phyloP scores from a whole-genome alignment of 2,888 invertebrate genomes.

The Aplocera efformata region DNA sequence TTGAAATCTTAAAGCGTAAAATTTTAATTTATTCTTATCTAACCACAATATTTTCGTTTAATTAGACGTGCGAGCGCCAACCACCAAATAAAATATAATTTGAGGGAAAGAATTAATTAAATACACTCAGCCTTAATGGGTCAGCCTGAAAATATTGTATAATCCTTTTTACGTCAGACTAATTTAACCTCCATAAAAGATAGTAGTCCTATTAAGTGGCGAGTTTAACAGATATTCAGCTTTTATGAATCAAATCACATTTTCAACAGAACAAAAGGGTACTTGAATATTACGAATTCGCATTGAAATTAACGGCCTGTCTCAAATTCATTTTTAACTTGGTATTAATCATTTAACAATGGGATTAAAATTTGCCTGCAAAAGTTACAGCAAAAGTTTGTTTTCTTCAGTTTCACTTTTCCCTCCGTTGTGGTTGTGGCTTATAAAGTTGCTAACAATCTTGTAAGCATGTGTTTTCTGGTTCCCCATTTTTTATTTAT shows the following conservation, averaged over 20 bases:
- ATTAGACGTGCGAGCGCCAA: slow-evolving; percentile 19
- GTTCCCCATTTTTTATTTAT: slow-evolving; percentile 2
- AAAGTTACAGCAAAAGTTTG: slow-evolving; percentile 20
- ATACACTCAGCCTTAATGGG: slow-evolving; percentile 19
- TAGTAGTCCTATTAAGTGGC: slow-evolving; percentile 30
- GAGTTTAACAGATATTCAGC: slow-evolving; percentile 26
- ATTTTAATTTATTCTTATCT: slow-evolving; percentile 12
- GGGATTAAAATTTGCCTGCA: slow-evolving; percentile 8
- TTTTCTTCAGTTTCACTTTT: slow-evolving; percentile 15
- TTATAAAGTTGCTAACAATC: slow-evolving; percentile 19
- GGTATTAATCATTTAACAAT: slow-evolving; percentile 19
- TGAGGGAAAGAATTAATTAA: slow-evolving; percentile 15
- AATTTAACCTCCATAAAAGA: slow-evolving; percentile 28
- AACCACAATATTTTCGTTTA: slow-evolving; percentile 20
- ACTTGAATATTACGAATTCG: slow-evolving; percentile 19
- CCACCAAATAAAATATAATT: slow-evolving; percentile 19
- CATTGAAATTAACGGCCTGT: slow-evolving; percentile 18
- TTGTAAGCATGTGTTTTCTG: slow-evolving; percentile 14
- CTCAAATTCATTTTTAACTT: slow-evolving; percentile 10
- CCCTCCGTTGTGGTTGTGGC: slow-evolving; percentile 10
- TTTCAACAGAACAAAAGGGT: slow-evolving; percentile 19
- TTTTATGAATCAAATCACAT: slow-evolving; percentile 24
- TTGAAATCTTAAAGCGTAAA: slow-evolving; percentile 2
- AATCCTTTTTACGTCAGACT: slow-evolving; percentile 27
- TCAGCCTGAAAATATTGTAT: slow-evolving; percentile 28